Conservation (phyloP, 2,797 vertebrate species). For the Lerista edwardsae region DNA sequence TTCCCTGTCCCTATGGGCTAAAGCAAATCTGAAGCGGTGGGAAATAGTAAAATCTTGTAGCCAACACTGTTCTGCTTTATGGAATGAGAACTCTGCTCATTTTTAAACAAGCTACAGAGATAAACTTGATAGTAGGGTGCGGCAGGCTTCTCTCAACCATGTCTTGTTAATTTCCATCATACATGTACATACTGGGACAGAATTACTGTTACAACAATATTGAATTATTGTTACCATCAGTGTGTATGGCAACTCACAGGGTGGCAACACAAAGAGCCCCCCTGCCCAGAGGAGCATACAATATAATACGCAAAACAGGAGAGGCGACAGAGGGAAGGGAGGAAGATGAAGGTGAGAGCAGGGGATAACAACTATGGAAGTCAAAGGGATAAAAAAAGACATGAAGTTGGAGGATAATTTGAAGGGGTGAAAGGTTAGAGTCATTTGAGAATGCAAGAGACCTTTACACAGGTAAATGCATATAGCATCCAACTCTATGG, state of each 20-base stretch:
- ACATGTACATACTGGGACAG: constrained; percentile 47
- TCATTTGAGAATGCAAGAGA: background rate
- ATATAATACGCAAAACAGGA: background rate
- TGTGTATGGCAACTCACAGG: background rate
- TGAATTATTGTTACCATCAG: too few species aligned
- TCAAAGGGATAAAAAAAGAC: background rate
- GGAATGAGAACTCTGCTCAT: background rate
- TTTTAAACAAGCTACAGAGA: background rate
- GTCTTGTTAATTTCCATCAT: constrained; percentile 30
- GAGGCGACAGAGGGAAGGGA: background rate
- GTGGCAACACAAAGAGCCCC: too few species aligned
- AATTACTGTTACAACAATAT: constrained; percentile 10
- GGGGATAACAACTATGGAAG: background rate
- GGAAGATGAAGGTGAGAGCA: too few species aligned
- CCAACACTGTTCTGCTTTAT: background rate
- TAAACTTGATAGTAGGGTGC: background rate
- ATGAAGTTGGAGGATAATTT: background rate
- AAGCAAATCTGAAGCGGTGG: constrained; percentile 3
- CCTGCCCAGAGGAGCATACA: background rate
- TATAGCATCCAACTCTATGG: too few species aligned
- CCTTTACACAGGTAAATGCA: too few species aligned
- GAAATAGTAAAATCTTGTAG: background rate
- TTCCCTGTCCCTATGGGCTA: background rate
- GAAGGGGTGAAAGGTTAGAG: background rate
- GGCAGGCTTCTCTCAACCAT: background rate